Percentiles rank a stretch among this genome's conserved stretches.
phyloP scores from a whole-genome alignment of 2,888 invertebrate genomes.

The Acronicta leporina region DNA sequence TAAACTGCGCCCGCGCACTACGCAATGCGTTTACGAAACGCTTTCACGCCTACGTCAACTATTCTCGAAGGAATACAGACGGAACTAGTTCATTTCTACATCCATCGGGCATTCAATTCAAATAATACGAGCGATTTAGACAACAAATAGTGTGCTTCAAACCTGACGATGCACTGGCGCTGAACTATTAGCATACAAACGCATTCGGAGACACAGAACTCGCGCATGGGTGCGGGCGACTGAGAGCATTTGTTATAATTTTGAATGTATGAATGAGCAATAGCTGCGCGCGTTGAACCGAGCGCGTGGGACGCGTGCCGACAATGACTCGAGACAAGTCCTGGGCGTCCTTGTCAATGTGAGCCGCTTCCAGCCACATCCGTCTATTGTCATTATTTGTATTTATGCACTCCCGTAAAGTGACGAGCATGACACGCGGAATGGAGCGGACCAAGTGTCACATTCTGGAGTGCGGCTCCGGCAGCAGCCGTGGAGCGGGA shows the following conservation, averaged over 20 bases:
- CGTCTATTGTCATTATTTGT: conserved; percentile 88
- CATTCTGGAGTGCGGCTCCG: conserved; percentile 43
- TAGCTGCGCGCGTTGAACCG: conserved; percentile 79
- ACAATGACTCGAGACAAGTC: conserved; percentile 86
- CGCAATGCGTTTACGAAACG: conserved; percentile 83
- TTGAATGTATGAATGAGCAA: conserved; percentile 89
- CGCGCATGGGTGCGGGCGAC: conserved; percentile 86
- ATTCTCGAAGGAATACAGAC: conserved; percentile 75
- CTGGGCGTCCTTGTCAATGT: conserved; percentile 89
- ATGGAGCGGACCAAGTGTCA: conserved; percentile 46
- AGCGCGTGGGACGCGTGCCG: conserved; percentile 85
- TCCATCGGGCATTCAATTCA: conserved; percentile 88
- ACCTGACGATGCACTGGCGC: conserved; percentile 86
- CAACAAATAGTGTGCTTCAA: conserved; percentile 84
- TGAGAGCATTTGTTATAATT: conserved; percentile 85
- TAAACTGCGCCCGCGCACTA: conserved; percentile 74
- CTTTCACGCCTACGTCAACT: conserved; percentile 78
- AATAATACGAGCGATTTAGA: conserved; percentile 87
- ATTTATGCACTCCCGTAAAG: conserved; percentile 84
- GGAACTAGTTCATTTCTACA: conserved; percentile 86
- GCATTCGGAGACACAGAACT: conserved; percentile 79
- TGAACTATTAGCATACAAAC: conserved; percentile 88
- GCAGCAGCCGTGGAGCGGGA: conserved; percentile 18
- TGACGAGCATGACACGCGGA: conserved; percentile 77
- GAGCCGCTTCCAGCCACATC: conserved; percentile 88